Evolutionary conservation across 2,113 vertebrate species (phyloP).

Genomic region (Fregetta grallaria): DNA sequence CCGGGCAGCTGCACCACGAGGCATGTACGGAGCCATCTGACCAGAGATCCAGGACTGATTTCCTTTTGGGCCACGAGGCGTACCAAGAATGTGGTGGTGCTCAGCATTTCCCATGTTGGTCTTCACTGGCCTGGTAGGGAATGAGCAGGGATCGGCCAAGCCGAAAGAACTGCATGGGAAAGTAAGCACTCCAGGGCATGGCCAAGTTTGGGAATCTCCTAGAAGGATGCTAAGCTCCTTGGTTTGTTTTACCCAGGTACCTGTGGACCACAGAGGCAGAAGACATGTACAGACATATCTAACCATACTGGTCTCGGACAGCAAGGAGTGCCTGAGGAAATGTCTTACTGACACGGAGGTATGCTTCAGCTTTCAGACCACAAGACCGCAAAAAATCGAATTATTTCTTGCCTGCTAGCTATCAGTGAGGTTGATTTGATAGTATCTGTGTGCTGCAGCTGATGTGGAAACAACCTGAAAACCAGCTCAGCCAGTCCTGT

Average conservation of each 20-base stretch:
- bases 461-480: neutral
- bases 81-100: neutral
- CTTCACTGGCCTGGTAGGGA: neutral
- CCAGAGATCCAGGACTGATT: neutral
- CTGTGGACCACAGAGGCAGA: neutral
- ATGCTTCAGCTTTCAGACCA: neutral
- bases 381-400: neutral
- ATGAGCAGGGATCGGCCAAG: neutral
- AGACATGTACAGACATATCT: neutral
- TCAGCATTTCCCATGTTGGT: neutral
- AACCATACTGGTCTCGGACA: neutral
- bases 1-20: accelerated
- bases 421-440: neutral
- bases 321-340: neutral
- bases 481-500: neutral
- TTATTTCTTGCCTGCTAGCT: neutral
- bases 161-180: neutral
- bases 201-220: neutral
- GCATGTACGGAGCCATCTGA: accelerated
- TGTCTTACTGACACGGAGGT: neutral
- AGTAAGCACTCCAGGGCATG: neutral
- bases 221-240: neutral
- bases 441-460: neutral
- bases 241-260: neutral
- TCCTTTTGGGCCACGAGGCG: neutral